Percentiles rank a stretch among this genome's conserved stretches.
These are phyloP conservation scores for Cheilosia soror DNA, from an alignment of 2,888 invertebrate genomes.

Conservation along the genomic window DNA sequence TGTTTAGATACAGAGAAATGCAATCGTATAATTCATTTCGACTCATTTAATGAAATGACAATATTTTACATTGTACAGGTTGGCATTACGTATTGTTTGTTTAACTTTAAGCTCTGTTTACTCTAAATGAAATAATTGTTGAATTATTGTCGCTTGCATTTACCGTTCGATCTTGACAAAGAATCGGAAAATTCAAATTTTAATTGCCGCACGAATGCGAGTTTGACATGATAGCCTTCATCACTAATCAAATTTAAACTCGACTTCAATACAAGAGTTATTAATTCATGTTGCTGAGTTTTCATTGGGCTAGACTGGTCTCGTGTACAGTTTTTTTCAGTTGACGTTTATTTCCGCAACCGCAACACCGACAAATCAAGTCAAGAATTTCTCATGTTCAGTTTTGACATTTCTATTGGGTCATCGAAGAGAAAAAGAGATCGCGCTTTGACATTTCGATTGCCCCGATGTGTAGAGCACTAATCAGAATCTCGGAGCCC, in stretches of 20 bases:
- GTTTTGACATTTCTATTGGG: no score
- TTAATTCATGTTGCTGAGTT: no score
- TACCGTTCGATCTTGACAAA: neutral
- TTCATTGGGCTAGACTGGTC: no score
- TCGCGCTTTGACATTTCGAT: no score
- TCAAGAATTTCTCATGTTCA: no score
- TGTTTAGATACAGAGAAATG: constrained; percentile 8
- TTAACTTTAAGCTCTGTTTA: constrained; percentile 8
- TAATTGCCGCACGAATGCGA: neutral
- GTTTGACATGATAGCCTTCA: neutral
- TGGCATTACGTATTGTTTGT: neutral
- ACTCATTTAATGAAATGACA: constrained; percentile 10
- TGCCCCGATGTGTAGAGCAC: no score
- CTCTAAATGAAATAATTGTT: neutral
- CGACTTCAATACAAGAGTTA: no score
- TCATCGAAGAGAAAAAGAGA: no score
- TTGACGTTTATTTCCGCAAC: no score
- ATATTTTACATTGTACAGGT: constrained; percentile 34
- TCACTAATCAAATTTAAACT: neutral
- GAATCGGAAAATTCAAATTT: neutral
- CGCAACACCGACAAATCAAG: no score
- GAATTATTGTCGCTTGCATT: neutral
- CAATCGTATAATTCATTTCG: constrained; percentile 13
- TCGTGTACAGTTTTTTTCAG: no score
- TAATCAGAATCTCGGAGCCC: no score